Evolutionary conservation across 1,140 invertebrate genomes (phyloP).

Genomic region (Frieseomelitta varia): DNA sequence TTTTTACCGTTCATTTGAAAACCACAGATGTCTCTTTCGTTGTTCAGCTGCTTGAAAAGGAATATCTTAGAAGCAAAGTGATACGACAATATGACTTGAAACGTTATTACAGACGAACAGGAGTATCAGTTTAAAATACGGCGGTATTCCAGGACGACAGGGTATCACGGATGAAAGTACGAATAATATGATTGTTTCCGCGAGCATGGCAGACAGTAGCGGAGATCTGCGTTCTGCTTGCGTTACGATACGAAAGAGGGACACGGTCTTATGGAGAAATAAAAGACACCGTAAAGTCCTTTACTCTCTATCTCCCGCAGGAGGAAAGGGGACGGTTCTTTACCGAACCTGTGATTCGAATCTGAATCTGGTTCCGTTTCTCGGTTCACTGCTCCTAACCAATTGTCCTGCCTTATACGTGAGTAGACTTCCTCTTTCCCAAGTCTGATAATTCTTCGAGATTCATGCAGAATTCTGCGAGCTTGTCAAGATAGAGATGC

Average conservation of each 20-base stretch:
- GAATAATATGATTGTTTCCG: conserved; percentile 15
- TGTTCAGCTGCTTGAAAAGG: not conserved
- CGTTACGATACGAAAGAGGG: not conserved
- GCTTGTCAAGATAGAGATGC: not conserved
- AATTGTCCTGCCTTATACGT: not conserved
- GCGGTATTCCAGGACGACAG: not conserved
- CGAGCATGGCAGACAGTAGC: not conserved
- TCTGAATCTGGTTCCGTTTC: not conserved
- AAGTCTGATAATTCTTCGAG: not conserved
- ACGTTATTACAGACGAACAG: not conserved
- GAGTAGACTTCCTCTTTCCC: not conserved
- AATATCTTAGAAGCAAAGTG: not conserved
- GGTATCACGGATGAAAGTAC: not conserved
- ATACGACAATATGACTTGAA: not conserved
- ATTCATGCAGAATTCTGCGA: not conserved
- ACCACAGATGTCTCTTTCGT: not conserved
- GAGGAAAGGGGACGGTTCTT: not conserved
- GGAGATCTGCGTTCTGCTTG: not conserved
- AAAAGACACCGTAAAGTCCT: conserved; percentile 7
- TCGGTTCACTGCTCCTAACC: not conserved
- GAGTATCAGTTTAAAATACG: not conserved
- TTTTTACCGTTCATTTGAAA: no score
- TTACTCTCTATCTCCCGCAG: not conserved
- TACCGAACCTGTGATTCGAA: conserved; percentile 15
- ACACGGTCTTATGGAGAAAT: not conserved